These are phyloP conservation scores for Xenopus borealis DNA, from an alignment of 2,113 vertebrate genomes.

Conservation along the genomic window DNA sequence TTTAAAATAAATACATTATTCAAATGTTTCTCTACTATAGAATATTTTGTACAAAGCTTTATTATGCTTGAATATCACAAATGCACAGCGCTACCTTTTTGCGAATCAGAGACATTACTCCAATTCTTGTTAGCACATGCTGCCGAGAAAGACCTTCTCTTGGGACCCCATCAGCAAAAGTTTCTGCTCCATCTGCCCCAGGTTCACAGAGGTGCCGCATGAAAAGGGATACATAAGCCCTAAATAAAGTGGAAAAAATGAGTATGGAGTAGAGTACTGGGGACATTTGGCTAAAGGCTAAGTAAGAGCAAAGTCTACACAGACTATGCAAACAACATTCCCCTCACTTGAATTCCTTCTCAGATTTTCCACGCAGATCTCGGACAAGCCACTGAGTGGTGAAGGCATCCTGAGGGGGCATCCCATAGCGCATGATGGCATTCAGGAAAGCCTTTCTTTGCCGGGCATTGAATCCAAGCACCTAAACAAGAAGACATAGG, in stretches of 20 bases:
- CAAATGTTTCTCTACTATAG: no score
- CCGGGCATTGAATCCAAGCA: slow-evolving; percentile 93
- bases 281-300: no score
- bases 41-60: no score
- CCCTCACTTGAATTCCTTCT: slow-evolving; percentile 96
- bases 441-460: slow-evolving; percentile 98
- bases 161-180: slow-evolving; percentile 94
- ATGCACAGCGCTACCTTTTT: slow-evolving; percentile 78
- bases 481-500: slow-evolving; percentile 58
- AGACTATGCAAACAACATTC: no score
- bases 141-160: slow-evolving; percentile 93
- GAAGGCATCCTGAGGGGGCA: slow-evolving; percentile 97
- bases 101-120: slow-evolving; percentile 96
- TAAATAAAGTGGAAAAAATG: slow-evolving; percentile 48
- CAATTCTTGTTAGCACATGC: slow-evolving; percentile 94
- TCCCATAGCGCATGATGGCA: slow-evolving; percentile 97
- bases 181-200: slow-evolving; percentile 93
- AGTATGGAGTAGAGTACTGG: no score
- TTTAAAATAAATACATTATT: no score
- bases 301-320: no score
- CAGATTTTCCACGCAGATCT: slow-evolving; percentile 92
- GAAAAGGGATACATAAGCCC: slow-evolving; percentile 94
- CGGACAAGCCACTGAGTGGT: slow-evolving; percentile 97
- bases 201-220: slow-evolving; percentile 98
- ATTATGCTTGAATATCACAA: not conserved